Percentiles rank a stretch among this genome's conserved stretches.
These are phyloP conservation scores for Altica lythri DNA, from an alignment of 2,888 invertebrate genomes.

Conservation along the genomic window DNA sequence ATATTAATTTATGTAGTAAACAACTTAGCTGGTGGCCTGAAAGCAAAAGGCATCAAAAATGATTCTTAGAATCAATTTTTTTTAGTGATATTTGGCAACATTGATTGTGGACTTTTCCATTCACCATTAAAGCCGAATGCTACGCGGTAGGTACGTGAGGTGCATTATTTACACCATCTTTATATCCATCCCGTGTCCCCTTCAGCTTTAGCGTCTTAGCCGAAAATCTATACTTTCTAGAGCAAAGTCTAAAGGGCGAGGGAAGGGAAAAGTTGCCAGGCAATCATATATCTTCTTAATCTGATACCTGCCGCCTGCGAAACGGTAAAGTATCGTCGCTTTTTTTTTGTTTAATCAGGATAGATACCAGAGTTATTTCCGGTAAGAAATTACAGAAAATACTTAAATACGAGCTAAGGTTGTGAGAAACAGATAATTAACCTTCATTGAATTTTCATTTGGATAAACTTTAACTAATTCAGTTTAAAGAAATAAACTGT, in stretches of 20 bases:
- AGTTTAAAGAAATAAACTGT: too few species aligned
- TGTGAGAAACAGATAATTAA: too few species aligned
- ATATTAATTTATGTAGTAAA: too few species aligned
- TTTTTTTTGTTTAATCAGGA: too few species aligned
- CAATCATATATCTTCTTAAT: slow-evolving; percentile 41
- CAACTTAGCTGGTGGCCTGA: too few species aligned
- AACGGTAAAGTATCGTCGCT: slow-evolving; percentile 10
- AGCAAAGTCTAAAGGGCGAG: slow-evolving; percentile 34
- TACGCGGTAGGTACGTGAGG: slow-evolving; percentile 51
- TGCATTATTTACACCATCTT: slow-evolving; percentile 55
- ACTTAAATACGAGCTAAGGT: too few species aligned
- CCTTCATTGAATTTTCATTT: too few species aligned
- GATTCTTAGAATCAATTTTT: too few species aligned
- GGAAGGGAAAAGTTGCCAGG: slow-evolving; percentile 30
- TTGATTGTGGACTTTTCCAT: slow-evolving; percentile 15
- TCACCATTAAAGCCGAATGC: slow-evolving; percentile 17
- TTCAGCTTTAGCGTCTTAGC: slow-evolving; percentile 39
- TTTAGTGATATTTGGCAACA: slow-evolving; percentile 4
- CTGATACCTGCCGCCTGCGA: slow-evolving; percentile 22
- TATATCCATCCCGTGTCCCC: slow-evolving; percentile 43
- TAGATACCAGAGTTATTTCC: too few species aligned
- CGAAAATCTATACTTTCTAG: slow-evolving; percentile 51
- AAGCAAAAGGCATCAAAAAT: too few species aligned
- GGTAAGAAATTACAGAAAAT: too few species aligned
- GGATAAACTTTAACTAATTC: too few species aligned